phyloP scores from a whole-genome alignment of 2,888 invertebrate species.

The Leptodirus hochenwartii region DNA sequence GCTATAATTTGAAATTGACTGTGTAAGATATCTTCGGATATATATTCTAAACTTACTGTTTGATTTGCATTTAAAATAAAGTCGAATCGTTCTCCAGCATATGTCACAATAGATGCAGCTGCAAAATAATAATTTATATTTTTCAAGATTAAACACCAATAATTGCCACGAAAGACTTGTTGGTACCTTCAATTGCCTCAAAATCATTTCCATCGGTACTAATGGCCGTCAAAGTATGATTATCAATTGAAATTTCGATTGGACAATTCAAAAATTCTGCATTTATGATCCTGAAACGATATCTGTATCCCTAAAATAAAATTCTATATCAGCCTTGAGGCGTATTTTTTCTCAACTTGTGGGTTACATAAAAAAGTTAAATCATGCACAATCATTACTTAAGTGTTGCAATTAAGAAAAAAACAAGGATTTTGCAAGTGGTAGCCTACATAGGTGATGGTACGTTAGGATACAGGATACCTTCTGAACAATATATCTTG shows the following conservation, averaged over 20 bases:
- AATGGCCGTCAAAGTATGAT: conserved; percentile 60
- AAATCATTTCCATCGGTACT: conserved; percentile 66
- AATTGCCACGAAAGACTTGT: neutral
- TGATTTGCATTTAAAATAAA: conserved; percentile 60
- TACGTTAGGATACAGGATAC: too few relatives aligned
- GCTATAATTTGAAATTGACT: too few relatives aligned
- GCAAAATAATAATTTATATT: conserved; percentile 12
- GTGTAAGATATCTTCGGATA: too few relatives aligned
- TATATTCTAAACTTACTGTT: too few relatives aligned
- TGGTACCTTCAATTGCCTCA: conserved; percentile 49
- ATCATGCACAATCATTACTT: too few relatives aligned
- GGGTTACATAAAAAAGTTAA: neutral
- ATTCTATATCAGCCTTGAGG: conserved; percentile 7
- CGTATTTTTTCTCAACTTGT: neutral
- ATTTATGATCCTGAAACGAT: conserved; percentile 67
- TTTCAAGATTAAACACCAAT: neutral
- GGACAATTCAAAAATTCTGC: conserved; percentile 80
- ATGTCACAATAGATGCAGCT: conserved; percentile 52
- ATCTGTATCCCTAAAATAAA: conserved; percentile 42
- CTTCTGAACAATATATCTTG: conserved; percentile 46
- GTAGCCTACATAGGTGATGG: too few relatives aligned
- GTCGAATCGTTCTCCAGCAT: conserved; percentile 80
- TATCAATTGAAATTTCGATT: conserved; percentile 64
- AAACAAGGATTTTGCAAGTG: too few relatives aligned
- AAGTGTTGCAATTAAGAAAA: too few relatives aligned